These are phyloP conservation scores for Orthosia gothica DNA, from an alignment of 2,888 invertebrate genomes.

Conservation along the genomic window DNA sequence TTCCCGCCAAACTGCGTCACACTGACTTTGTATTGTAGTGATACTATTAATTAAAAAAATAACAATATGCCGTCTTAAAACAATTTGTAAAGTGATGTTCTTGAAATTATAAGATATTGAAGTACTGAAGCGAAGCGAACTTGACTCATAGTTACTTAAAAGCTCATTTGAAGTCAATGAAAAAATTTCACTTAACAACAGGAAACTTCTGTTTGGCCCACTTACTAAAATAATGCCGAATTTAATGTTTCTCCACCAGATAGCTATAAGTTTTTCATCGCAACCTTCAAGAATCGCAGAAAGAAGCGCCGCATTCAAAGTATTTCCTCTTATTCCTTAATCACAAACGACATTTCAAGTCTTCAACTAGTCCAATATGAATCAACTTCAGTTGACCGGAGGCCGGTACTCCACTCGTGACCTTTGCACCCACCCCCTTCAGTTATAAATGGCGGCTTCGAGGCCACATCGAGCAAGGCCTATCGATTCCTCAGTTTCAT, in stretches of 20 bases:
- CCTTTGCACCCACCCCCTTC: constrained; percentile 55
- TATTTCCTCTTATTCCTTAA: background rate
- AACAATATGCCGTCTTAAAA: constrained; percentile 66
- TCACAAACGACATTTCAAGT: background rate
- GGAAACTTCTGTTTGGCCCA: background rate
- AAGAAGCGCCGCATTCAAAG: background rate
- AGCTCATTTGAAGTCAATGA: background rate
- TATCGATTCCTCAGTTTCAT: constrained; percentile 54
- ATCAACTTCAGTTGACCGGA: constrained; percentile 8
- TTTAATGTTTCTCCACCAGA: background rate
- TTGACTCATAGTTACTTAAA: constrained; percentile 5
- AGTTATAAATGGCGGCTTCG: constrained; percentile 30
- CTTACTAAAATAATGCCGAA: background rate
- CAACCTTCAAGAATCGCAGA: background rate
- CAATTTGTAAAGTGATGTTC: constrained; percentile 60
- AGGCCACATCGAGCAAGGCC: constrained; percentile 43
- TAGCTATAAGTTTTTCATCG: background rate
- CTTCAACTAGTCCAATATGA: constrained; percentile 8
- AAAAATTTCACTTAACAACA: background rate
- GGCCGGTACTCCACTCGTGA: constrained; percentile 25
- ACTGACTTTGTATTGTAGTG: constrained; percentile 82
- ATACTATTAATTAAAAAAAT: constrained; percentile 74
- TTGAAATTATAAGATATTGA: constrained; percentile 57
- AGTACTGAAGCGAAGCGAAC: constrained; percentile 7
- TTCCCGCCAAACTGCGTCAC: constrained; percentile 88